Base-by-base conservation (phyloP, 2,888 invertebrate species). In the Athrips mouffetella region DNA sequence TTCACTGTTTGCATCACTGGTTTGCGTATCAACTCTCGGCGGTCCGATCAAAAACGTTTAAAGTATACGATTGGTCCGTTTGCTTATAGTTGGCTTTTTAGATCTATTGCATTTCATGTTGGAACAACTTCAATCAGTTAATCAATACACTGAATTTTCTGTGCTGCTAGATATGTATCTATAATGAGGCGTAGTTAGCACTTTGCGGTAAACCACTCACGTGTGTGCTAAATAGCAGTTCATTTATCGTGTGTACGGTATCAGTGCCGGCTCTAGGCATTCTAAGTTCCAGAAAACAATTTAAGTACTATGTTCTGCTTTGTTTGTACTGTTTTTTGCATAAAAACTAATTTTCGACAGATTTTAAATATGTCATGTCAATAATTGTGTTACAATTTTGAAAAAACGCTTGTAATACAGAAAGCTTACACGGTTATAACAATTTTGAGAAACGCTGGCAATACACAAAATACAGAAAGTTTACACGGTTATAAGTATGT, bases 1-100 rank as follows among this genome's bases (percentile, higher is more conserved):
- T 62, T 49, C 49, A 52, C 51, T 61, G 59, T 65, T 65, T 63
- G 57, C 50, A 48, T 46, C 60, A 45, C 49, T 52, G 39, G n/a
- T n/a, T n/a, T 49, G 49, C 48, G 49, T 44, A 42, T 47, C 47
- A 50, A 40, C 48, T 53, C 47, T 33, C 47, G 45, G 45, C 21
- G 48, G 50, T 40, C 47, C 48, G 25, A 47, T 49, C 52, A 50
- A 50, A 46, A 50, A 50, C 42, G 30, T 45, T 37, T 29, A 20
- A 31, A 10, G 13, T 16, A 46, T 48, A 51, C 46, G 45, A 48
- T 37, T 29, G 33, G 47, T 37, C 49, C 40, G 33, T 49, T 49
- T 44, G 42, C 46, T 37, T 11, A 35, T 23, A 35, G 44, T 30
- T 30, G 20, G 30, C 41, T 42, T 10, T 42, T 42, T 42, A 42